Base-by-base conservation (phyloP, 2,888 invertebrate genomes). In the Helleia helle region DNA sequence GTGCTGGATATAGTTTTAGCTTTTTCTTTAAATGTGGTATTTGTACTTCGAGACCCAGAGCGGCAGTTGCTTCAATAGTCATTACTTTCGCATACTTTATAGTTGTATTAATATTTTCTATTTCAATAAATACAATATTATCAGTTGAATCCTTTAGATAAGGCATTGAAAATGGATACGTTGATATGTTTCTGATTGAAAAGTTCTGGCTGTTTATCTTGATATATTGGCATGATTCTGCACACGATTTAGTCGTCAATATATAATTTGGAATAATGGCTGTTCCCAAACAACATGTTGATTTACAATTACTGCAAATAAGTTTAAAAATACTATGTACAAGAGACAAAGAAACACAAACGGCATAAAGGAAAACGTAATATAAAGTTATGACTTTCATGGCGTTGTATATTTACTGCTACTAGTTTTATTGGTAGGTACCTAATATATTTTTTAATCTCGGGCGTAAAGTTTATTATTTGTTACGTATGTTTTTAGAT, bases 201-300 rank as follows among this genome's bases (percentile, higher is more conserved):
- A 44, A 7, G 17, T 11, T 25, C 8, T 24, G 31, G 13, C 27
- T 26, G 8, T 41, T 13, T 4, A 39, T 42, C 13, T 48, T 37
- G 4, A 66, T 48, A 5, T 37, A 52, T 29, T 59, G 44, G 51
- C 74, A 75, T 2, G 52, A 52, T 43, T 53, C 39, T n/a, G 71
- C 71, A 43, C 77, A 76, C 41, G 46, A 55, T 2, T 59, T 52
- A 0, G 71, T 68, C 6, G 74, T 69, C 28, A 75, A 34, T 4
- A 65, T 52, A 24, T 65, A 49, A 31, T 60, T 58, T 1, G 59
- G 54, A 18, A 54, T 50, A 41, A 76, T 53, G 13, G 59, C 50
- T 8, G 65, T 65, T 4, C 71, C 76, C 12, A 68, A 38, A 41
- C 74, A 75, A 47, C 62, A 62, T 2, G 50, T 42, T 0, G 49